Conservation (phyloP, 2,888 invertebrate species). For the Scaptomyza parva region DNA sequence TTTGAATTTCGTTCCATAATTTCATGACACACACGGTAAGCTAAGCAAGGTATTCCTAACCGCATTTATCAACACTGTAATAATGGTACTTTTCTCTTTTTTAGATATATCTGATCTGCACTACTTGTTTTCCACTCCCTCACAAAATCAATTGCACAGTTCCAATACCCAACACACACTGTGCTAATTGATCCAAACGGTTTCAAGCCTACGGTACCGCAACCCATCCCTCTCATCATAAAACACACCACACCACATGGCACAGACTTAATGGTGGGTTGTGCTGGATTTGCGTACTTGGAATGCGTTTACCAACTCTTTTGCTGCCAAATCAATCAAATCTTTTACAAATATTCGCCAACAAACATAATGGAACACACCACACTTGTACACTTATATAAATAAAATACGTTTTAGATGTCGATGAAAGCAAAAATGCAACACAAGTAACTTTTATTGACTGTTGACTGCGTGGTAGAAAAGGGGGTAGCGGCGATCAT, state of each 20-base stretch:
- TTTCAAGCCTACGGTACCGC: constrained; percentile 47
- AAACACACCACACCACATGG: not conserved
- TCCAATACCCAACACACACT: not conserved
- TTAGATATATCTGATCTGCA: not conserved
- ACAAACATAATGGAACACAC: not conserved
- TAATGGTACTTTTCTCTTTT: not conserved
- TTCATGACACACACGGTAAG: not conserved
- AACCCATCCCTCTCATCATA: not conserved
- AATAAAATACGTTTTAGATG: not conserved
- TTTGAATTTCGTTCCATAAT: not conserved
- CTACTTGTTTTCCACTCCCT: not conserved
- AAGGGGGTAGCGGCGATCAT: too few species aligned
- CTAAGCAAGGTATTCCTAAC: not conserved
- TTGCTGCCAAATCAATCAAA: constrained; percentile 29
- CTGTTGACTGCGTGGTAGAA: not conserved
- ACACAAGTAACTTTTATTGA: too few species aligned
- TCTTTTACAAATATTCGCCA: constrained; percentile 15
- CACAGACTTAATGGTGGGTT: not conserved
- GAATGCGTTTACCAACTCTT: constrained; percentile 11
- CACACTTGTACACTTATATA: not conserved
- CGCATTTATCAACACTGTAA: not conserved
- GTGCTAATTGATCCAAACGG: constrained; percentile 19
- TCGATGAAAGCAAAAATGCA: not conserved
- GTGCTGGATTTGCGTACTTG: constrained; percentile 43
- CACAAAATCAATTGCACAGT: not conserved